Evolutionary conservation across 2,888 invertebrate species (phyloP), one percentile per base, ranked within the genome.

Genomic region (Amiota minor): DNA sequence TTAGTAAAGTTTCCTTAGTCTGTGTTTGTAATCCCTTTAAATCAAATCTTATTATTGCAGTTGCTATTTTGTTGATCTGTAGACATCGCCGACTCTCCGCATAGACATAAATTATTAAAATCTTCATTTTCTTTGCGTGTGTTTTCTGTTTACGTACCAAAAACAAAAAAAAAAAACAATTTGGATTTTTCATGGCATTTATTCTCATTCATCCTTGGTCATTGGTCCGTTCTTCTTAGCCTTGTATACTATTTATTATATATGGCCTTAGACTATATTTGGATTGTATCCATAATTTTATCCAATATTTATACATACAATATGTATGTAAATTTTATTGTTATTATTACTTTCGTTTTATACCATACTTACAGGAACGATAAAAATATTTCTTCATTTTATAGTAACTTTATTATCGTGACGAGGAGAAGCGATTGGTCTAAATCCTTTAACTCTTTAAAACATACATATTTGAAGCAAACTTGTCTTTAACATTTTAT

Each of bases 81-180:
- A 45, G 16, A 18, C 56, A 11, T 59, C 20, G 56, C 10, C 56
- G 56, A 35, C 18, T 59, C 35, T 23, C 16, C 49, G 65, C 65
- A 65, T 49, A 35, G 35, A 8, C 35, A 65, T 65, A 47, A 65
- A 65, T 65, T 65, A 65, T 65, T 65, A 65, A 65, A 46, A 65
- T 16, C 16, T 65, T 65, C 65, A 65, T 65, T 65, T 65, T 65
- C 18, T 65, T 65, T 65, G 46, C 47, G 65, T 65, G n/a, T 3
- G 18, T 55, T 8, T 55, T 64, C 11, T 64, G 64, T 64, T 64
- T 64, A 18, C 20, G 47, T 45, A 16, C 2, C 47, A 10, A 18
- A 9, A 65, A 64, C 1, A 61, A 55, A 55, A 55, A 55, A 55
- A 55, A 16, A 4, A 55, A 56, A 20, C n/a, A n/a, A n/a, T n/a